These are phyloP conservation scores for Promerops cafer DNA, from an alignment of 2,113 vertebrate species.

Conservation along the genomic window DNA sequence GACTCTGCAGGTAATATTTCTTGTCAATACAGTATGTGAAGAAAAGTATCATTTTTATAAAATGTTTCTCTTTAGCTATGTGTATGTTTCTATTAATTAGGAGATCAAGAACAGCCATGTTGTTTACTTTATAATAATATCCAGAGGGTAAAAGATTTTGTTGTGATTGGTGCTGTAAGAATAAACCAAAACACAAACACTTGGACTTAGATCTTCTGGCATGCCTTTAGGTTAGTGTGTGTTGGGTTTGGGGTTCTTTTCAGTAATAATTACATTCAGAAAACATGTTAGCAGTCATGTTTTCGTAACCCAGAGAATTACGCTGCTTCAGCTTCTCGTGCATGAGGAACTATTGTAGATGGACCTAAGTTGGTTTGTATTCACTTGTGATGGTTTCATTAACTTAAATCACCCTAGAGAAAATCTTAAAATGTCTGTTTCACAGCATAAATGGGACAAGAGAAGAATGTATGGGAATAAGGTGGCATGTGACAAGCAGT, in stretches of 20 bases:
- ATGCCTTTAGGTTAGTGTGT: not conserved
- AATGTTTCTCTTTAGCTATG: not conserved
- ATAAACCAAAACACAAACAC: not conserved
- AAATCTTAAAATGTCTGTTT: not conserved
- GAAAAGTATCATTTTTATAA: not conserved
- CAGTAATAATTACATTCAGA: not conserved
- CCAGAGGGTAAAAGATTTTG: not conserved
- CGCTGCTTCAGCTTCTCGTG: not conserved
- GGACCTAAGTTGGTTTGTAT: not conserved
- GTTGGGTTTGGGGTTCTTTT: not conserved
- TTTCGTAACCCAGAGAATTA: not conserved
- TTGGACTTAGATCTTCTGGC: not conserved
- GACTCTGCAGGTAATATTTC: slow-evolving; percentile 67
- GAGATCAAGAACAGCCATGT: not conserved
- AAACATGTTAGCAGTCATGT: not conserved
- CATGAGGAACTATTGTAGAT: not conserved
- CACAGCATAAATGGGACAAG: not conserved
- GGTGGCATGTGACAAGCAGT: not conserved
- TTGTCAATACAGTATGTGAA: not conserved
- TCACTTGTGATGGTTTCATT: not conserved
- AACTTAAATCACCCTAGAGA: not conserved
- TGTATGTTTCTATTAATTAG: not conserved
- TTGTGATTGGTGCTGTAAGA: not conserved
- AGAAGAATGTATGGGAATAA: not conserved
- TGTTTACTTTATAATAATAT: not conserved